Evolutionary conservation across 2,113 vertebrate species (phyloP).

Genomic region (Cichladusa arquata): DNA sequence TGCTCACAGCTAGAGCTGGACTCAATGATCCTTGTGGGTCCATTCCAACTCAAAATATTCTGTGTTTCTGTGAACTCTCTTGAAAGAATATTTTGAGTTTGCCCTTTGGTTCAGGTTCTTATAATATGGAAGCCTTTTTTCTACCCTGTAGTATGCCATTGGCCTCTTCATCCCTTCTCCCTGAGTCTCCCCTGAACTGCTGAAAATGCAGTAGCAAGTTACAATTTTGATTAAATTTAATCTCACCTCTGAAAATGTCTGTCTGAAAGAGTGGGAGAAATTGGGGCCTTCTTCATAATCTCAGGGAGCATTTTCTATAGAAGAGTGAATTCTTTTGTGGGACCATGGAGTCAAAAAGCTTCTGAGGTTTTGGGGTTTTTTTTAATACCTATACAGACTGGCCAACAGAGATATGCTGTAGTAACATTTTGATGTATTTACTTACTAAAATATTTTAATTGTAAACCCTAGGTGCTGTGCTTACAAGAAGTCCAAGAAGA

Average conservation of each 20-base stretch:
- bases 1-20: background rate
- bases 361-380: background rate
- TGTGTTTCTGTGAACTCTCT: background rate
- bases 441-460: conserved; percentile 20
- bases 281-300: background rate
- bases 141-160: background rate
- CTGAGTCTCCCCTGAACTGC: background rate
- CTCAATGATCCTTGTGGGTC: background rate
- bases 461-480: conserved; percentile 86
- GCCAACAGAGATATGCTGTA: background rate
- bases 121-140: background rate
- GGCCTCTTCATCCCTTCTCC: background rate
- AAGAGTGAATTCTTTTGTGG: background rate
- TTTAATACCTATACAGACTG: background rate
- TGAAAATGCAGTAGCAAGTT: background rate
- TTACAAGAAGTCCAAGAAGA: conserved; percentile 97
- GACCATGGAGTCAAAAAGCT: background rate
- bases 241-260: background rate
- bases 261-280: background rate
- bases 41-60: background rate
- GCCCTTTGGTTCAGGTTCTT: background rate
- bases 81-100: background rate
- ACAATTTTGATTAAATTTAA: background rate
- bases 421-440: background rate
- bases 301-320: background rate